These are phyloP conservation scores for Peromyscus maniculatus DNA, from an alignment of 2,113 vertebrate genomes.

Conservation along the genomic window DNA sequence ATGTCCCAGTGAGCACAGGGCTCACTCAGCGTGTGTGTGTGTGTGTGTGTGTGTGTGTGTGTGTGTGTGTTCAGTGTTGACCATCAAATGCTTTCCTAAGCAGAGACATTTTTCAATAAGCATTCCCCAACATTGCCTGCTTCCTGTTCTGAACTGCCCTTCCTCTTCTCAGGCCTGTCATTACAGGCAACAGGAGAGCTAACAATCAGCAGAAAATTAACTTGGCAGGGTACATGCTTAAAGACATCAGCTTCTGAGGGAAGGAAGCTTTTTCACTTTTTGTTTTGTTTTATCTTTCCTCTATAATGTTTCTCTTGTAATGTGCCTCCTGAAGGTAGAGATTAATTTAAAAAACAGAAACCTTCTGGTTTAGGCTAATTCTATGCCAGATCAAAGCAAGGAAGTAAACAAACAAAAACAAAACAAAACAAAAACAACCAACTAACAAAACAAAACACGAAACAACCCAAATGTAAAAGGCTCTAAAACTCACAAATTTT, in stretches of 20 bases:
- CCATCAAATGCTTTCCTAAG: conserved; percentile 62
- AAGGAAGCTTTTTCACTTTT: conserved; percentile 52
- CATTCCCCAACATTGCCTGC: conserved; percentile 14
- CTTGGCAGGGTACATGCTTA: neutral
- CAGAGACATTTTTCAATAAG: conserved; percentile 59
- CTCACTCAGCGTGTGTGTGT: no score
- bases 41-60: neutral
- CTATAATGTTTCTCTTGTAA: conserved; percentile 51
- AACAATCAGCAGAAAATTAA: conserved; percentile 63
- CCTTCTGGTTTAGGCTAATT: conserved; percentile 11
- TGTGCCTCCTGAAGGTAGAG: neutral
- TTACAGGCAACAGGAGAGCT: conserved; percentile 31
- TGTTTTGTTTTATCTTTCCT: neutral
- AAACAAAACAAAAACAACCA: neutral
- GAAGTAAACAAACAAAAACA: neutral
- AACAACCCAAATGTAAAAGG: neutral
- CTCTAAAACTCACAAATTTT: neutral
- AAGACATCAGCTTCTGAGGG: neutral
- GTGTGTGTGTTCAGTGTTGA: conserved; percentile 45
- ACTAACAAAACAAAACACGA: neutral
- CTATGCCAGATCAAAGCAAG: neutral
- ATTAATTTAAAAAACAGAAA: conserved; percentile 23
- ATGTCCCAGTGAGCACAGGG: neutral
- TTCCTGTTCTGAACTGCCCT: conserved; percentile 44
- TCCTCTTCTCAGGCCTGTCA: conserved; percentile 12